A percentile compares a stretch with the other conserved stretches of the same genome.
Evolutionary conservation across 2,113 vertebrate species (phyloP).

Genomic region (Rhodinocichla rosea): DNA sequence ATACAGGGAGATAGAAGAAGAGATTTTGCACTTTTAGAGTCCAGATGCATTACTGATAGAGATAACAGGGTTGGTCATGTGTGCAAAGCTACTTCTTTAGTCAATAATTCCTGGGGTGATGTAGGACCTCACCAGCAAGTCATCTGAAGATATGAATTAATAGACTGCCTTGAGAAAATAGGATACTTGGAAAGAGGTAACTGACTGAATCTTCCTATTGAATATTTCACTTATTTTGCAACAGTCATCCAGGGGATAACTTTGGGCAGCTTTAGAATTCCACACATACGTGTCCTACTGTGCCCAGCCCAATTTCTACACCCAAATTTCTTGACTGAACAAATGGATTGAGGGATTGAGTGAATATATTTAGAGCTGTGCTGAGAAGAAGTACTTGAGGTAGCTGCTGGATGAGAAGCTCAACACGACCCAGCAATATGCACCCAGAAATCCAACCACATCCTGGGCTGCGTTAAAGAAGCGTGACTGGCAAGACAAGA

Average conservation of each 20-base stretch:
- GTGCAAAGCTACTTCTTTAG: background rate
- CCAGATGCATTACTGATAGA: background rate
- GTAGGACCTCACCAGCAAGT: background rate
- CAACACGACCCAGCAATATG: background rate
- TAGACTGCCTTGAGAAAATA: background rate
- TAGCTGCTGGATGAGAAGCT: background rate
- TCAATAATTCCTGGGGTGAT: background rate
- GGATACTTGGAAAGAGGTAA: background rate
- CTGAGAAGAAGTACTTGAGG: background rate
- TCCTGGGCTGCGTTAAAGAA: background rate
- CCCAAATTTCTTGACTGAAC: background rate
- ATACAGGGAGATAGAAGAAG: background rate
- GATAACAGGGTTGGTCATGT: background rate
- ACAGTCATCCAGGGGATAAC: background rate
- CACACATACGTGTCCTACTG: background rate
- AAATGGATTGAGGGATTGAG: background rate
- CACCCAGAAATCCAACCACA: background rate
- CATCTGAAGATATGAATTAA: background rate
- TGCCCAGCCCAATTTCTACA: background rate
- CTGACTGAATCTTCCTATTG: background rate
- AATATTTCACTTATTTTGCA: background rate
- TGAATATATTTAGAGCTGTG: background rate
- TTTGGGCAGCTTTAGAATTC: background rate
- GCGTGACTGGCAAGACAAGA: background rate
- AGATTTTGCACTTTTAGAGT: background rate